Conservation (phyloP, 2,113 vertebrate species). For the Phodopus roborovskii region DNA sequence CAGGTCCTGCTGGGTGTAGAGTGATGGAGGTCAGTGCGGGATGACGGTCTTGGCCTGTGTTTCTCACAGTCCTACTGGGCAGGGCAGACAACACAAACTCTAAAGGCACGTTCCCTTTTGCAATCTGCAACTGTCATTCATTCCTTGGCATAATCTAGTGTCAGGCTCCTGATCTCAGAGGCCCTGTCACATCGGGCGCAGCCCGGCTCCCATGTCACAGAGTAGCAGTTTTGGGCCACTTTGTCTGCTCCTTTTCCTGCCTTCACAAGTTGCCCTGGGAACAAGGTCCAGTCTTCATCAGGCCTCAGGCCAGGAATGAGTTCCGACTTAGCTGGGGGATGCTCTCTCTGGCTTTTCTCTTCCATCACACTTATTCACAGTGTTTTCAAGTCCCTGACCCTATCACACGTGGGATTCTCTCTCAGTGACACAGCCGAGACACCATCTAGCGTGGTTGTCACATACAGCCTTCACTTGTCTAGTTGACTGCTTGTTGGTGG, state of each 20-base stretch:
- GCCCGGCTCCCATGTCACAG: background rate
- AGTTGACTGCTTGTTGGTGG: background rate
- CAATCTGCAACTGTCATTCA: fast-evolving
- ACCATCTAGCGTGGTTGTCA: background rate
- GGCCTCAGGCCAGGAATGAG: background rate
- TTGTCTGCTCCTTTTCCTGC: background rate
- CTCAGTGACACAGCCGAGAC: background rate
- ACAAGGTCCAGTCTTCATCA: background rate
- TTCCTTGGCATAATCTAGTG: fast-evolving
- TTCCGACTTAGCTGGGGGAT: background rate
- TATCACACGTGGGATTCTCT: background rate
- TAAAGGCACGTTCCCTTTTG: fast-evolving
- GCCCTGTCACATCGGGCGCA: background rate
- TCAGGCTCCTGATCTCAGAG: background rate
- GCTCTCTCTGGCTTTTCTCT: background rate
- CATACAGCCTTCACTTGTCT: background rate
- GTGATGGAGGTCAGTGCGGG: background rate
- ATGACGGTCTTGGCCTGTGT: fast-evolving
- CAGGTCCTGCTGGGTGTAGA: too few relatives aligned
- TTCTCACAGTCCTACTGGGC: background rate
- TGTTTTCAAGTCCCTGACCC: background rate
- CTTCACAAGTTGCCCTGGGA: background rate
- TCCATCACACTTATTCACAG: too few relatives aligned
- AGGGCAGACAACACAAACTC: background rate
- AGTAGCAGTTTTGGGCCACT: background rate